Base-by-base conservation (phyloP, 2,888 invertebrate genomes). In the Plagiodera versicolora region DNA sequence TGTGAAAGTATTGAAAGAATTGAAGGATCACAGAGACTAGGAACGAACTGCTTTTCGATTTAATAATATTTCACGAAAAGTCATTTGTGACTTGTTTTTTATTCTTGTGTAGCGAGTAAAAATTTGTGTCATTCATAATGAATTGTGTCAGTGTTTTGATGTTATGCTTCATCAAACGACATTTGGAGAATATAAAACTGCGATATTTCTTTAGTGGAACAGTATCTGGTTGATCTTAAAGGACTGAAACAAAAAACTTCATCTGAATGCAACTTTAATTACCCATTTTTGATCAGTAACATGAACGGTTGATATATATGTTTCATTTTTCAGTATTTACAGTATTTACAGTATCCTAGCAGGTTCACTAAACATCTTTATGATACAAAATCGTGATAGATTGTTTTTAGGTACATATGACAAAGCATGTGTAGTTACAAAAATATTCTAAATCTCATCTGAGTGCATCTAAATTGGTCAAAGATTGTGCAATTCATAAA, bases 401-500 rank as follows among this genome's bases (percentile, higher is more conserved):
- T 64, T 63, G 24, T 61, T 58, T 57, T 65, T 68, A 71, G 69
- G 72, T 72, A 69, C 68, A 69, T 64, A 70, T 69, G 68, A 70
- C 65, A 68, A 68, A 73, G 74, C 73, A 69, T 73, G 68, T 67
- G 69, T 68, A 63, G 64, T 66, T 74, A 74, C 65, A 74, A 74
- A 73, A 74, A 74, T 74, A 74, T 70, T 69, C 73, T 73, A 74
- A 70, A 70, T 70, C 68, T 67, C 14, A 39, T 72, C 66, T 69
- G 57, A 67, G 71, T 71, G 74, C 73, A 69, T 71, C 74, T 74
- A 74, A 65, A 73, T 75, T 75, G 75, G 75, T 75, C 75, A 73
- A 64, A 73, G 73, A 71, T 66, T 69, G 72, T 71, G 73, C 72
- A 67, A 66, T 65, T 63, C 53, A 53, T 39, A 16, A 20, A 11